These are phyloP conservation scores for Pentamera pediparva DNA, from an alignment of 53 echinoderm and acorn worm genomes.

Conservation along the genomic window DNA sequence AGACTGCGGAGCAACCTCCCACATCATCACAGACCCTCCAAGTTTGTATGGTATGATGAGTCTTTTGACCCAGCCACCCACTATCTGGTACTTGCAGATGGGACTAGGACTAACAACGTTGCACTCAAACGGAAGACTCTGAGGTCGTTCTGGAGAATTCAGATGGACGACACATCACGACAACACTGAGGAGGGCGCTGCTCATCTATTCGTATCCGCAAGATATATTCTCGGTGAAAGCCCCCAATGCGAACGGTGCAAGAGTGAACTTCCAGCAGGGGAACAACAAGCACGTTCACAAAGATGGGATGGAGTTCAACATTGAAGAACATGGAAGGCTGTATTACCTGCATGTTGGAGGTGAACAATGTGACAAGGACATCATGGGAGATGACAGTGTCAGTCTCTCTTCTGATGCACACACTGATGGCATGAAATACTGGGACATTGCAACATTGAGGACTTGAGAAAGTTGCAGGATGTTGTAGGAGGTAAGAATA, in stretches of 20 bases:
- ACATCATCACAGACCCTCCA: slow-evolving; percentile 45
- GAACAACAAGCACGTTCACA: not conserved
- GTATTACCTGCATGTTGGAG: not conserved
- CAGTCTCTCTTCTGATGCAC: not conserved
- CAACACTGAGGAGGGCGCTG: slow-evolving; percentile 16
- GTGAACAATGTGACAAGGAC: no score
- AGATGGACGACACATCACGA: not conserved
- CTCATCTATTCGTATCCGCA: slow-evolving; percentile 34
- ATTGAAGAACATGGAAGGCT: slow-evolving; percentile 2
- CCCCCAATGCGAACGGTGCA: slow-evolving; percentile 33
- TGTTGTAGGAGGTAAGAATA: not conserved
- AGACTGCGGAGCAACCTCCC: slow-evolving; percentile 33
- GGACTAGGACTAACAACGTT: slow-evolving; percentile 14
- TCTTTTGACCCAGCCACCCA: slow-evolving; percentile 18
- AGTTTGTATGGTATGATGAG: slow-evolving; percentile 18
- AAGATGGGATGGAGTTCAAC: not conserved
- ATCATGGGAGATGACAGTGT: not conserved
- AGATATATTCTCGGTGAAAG: slow-evolving; percentile 39
- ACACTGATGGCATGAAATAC: slow-evolving; percentile 10
- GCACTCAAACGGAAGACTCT: slow-evolving; percentile 24
- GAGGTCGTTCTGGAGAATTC: not conserved
- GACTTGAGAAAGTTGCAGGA: not conserved
- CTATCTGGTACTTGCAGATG: slow-evolving; percentile 36
- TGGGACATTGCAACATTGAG: slow-evolving; percentile 18
- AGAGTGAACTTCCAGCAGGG: slow-evolving; percentile 12